phyloP scores from a whole-genome alignment of 2,888 invertebrate species.

The Epirrhoe tristata region DNA sequence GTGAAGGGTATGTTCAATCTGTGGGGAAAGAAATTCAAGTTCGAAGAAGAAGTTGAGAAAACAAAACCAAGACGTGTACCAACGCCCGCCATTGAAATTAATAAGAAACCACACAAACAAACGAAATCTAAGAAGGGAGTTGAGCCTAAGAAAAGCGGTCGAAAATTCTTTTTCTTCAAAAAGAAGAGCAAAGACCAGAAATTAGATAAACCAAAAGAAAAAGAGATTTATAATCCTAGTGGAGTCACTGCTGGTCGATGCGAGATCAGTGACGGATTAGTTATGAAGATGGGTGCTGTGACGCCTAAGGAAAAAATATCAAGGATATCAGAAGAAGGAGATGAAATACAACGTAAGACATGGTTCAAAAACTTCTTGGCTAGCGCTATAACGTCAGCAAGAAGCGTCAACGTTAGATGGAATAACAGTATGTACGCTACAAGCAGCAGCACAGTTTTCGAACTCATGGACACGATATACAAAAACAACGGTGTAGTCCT shows the following conservation, averaged over 20 bases:
- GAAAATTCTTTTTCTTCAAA: constrained; percentile 70
- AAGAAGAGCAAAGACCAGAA: constrained; percentile 55
- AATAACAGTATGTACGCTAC: constrained; percentile 66
- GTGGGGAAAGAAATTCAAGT: constrained; percentile 72
- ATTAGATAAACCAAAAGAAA: constrained; percentile 41
- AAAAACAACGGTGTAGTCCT: constrained; percentile 59
- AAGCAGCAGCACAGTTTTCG: constrained; percentile 70
- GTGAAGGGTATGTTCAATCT: constrained; percentile 73
- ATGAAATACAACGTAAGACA: constrained; percentile 55
- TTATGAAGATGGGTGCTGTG: constrained; percentile 57
- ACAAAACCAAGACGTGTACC: constrained; percentile 44
- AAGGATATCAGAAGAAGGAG: constrained; percentile 45
- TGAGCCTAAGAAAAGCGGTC: constrained; percentile 55
- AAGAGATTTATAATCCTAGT: constrained; percentile 54
- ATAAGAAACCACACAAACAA: constrained; percentile 40
- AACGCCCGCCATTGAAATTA: constrained; percentile 39
- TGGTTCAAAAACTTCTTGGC: constrained; percentile 67
- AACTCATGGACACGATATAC: constrained; percentile 66
- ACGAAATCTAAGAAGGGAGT: constrained; percentile 19
- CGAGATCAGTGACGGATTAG: constrained; percentile 67
- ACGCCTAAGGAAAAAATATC: constrained; percentile 38
- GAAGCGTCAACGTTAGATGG: constrained; percentile 70
- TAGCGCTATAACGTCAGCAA: constrained; percentile 58
- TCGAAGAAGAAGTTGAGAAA: constrained; percentile 57
- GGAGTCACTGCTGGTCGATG: constrained; percentile 70